Evolutionary conservation across 2,113 vertebrate species (phyloP), one percentile per base, ranked within the genome.

Genomic region (Cyprinus carpio): DNA sequence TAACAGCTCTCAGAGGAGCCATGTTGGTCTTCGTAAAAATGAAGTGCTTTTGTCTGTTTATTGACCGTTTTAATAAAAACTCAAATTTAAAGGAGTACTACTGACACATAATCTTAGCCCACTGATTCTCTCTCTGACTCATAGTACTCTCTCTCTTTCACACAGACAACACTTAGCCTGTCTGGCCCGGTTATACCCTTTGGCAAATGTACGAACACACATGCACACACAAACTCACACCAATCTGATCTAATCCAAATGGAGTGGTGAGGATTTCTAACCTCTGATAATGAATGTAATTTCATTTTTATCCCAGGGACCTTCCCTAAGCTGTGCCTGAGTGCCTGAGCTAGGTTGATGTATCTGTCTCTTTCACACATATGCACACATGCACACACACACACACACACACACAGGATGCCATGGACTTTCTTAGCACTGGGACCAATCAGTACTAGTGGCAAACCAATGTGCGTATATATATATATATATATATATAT

Each of bases 241-340:
- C 46, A 56, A 67, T 67, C 60, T 60, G 34, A 77, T 46, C 16
- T 83, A 72, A 83, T 83, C 75, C 81, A 43, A 87, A 72, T 54
- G 43, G 56, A 86, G 71, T 65, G 56, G 60, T 75, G 34, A 43
- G 67, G 12, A 81, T 87, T 81, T 87, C 56, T 75, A 76, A 43
- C 79, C 31, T 75, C 46, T 84, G 60, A 81, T 81, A 84, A 81
- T 81, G 49, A 84, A 84, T 81, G 82, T 81, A 84, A 81, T 74
- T 87, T 84, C 8, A 75, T 87, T 84, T 76, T 40, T 81, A 81
- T 67, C 69, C 29, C 65, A 31, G 34, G 43, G 75, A 75, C 54
- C 67, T 80, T 40, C 76, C 20, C 56, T 13, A 64, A 60, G 40
- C 69, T 72, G 9, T 40, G 15, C 25, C 51, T 71, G 46, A 40